Evolutionary conservation across 2,797 vertebrate species (phyloP).

Genomic region (Tamandua tetradactyla): DNA sequence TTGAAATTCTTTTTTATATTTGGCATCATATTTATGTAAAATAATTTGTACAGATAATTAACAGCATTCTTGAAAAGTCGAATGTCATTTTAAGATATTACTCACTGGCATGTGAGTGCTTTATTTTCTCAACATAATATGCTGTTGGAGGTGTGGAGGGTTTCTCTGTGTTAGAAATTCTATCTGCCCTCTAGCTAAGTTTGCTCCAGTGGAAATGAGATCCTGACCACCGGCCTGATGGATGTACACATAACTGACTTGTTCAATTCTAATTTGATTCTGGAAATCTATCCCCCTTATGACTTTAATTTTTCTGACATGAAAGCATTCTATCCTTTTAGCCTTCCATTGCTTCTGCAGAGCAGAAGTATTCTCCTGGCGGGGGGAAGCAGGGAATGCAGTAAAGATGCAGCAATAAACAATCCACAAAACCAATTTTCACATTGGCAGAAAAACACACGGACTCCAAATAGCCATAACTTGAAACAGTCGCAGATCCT

Average conservation of each 20-base stretch:
- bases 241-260: conserved; percentile 79
- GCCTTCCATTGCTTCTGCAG: conserved; percentile 61
- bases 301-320: conserved; percentile 81
- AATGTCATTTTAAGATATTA: neutral
- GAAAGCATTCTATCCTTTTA: conserved; percentile 75
- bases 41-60: conserved; percentile 1
- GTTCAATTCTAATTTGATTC: conserved; percentile 83
- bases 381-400: neutral
- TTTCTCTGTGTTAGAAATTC: conserved; percentile 57
- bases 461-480: conserved; percentile 65
- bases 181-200: conserved; percentile 75
- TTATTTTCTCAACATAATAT: conserved; percentile 69
- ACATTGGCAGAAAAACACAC: conserved; percentile 73
- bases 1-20: neutral
- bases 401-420: conserved; percentile 73
- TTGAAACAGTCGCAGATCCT: conserved; percentile 68
- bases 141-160: neutral
- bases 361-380: conserved; percentile 59
- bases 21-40: neutral
- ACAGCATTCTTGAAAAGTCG: neutral
- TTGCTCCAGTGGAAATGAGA: conserved; percentile 78
- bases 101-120: conserved; percentile 1
- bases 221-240: conserved; percentile 76
- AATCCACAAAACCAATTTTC: conserved; percentile 77
- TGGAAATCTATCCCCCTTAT: conserved; percentile 78